phyloP scores from a whole-genome alignment of 2,113 vertebrate species.

The Xerus inauris region DNA sequence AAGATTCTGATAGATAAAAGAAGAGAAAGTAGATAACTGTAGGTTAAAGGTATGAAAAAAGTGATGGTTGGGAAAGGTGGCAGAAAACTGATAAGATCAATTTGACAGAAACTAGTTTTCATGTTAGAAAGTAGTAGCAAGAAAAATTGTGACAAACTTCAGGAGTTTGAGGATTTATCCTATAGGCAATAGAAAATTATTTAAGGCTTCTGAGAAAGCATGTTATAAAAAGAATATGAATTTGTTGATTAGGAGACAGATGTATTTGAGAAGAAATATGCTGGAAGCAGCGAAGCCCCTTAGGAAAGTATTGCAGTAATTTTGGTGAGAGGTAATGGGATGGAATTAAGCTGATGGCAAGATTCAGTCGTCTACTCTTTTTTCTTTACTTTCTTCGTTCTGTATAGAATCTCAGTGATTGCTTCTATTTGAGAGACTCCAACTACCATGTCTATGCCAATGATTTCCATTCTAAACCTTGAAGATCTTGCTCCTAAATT shows the following conservation, averaged over 20 bases:
- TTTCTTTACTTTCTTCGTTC: not conserved
- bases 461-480: not conserved
- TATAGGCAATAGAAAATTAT: not conserved
- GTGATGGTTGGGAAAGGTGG: not conserved
- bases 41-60: not conserved
- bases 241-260: not conserved
- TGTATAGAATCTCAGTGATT: not conserved
- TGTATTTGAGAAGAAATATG: not conserved
- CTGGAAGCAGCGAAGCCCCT: not conserved
- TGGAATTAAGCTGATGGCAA: not conserved
- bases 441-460: not conserved
- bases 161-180: not conserved
- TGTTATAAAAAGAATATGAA: not conserved
- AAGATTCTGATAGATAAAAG: not conserved
- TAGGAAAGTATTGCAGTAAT: not conserved
- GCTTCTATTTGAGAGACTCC: not conserved
- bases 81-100: not conserved
- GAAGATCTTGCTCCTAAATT: not conserved
- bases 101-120: not conserved
- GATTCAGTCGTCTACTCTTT: not conserved
- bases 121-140: not conserved
- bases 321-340: not conserved
- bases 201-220: not conserved
- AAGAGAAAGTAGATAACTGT: not conserved
- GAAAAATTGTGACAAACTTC: not conserved